These are phyloP conservation scores for Hoplostethus atlanticus DNA, from an alignment of 2,797 vertebrate species.

Conservation along the genomic window DNA sequence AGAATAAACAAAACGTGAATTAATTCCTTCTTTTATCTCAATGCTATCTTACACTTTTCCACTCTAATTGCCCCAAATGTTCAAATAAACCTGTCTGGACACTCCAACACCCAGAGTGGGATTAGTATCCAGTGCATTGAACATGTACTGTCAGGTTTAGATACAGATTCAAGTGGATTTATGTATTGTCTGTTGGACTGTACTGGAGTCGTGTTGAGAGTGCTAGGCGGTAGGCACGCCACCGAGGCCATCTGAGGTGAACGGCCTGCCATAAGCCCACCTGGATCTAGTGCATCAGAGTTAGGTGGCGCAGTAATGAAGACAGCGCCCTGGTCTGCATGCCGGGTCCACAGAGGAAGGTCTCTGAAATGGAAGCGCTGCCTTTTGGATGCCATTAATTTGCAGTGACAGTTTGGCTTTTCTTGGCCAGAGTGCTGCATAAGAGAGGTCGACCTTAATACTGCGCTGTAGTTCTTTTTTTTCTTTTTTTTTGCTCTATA, in stretches of 20 bases:
- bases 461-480: constrained; percentile 9
- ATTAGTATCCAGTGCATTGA: constrained; percentile 7
- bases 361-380: constrained; percentile 42
- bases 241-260: constrained; percentile 37
- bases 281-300: constrained; percentile 54
- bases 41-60: constrained; percentile 8
- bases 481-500: constrained; percentile 20
- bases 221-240: neutral
- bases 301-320: constrained; percentile 44
- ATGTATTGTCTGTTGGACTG: neutral
- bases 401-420: constrained; percentile 70
- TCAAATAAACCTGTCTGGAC: constrained; percentile 24
- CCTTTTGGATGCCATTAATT: constrained; percentile 65
- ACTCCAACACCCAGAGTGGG: constrained; percentile 4
- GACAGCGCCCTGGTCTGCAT: constrained; percentile 45
- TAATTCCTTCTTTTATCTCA: neutral
- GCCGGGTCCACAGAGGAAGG: constrained; percentile 39
- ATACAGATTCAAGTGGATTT: neutral
- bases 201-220: neutral
- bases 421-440: constrained; percentile 50
- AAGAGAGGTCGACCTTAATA: constrained; percentile 62
- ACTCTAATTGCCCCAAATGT: constrained; percentile 31
- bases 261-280: constrained; percentile 34
- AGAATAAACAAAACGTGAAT: constrained; percentile 8
- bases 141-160: neutral